Base-by-base conservation (phyloP, 2,113 vertebrate species). In the Eulacestoma nigropectus region DNA sequence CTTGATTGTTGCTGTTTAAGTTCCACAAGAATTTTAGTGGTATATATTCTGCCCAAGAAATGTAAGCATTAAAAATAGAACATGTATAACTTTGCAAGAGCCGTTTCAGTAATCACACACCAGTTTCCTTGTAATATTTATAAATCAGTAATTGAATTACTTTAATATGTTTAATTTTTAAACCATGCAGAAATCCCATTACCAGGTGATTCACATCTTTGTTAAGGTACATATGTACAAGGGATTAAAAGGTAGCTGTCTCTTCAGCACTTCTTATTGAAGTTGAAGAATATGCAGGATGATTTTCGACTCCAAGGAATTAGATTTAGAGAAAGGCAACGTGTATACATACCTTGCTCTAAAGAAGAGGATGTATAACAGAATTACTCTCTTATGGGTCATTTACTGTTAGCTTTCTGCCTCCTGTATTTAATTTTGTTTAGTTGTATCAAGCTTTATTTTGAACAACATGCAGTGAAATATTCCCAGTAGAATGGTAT, bases 81-180 rank as follows among this genome's bases (percentile, higher is more conserved):
- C 6, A 21, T 10, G 56, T 69, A 20, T 85, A 57, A 94, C 70
- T 90, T 90, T 72, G 32, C 47, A 87, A 80, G 53, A 94, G 21
- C 29, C 5, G 0, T 93, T 95, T 91, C 50, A 46, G 26, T 79
- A 91, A 87, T 85, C 67, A 77, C 46, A 49, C 46, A 78, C 55
- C 42, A 29, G 63, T 97, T 96, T 97, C 57, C 69, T 96, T 97
- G 68, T 94, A 95, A 97, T 92, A 95, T 96, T 97, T 98, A 96
- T 94, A 96, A 95, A 87, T 94, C 77, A 93, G 95, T 97, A 97
- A 97, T 93, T 93, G 81, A 94, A 96, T 96, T 97, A 95, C 81
- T 97, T 53, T 94, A 78, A 81, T 87, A 68, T 55, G 50, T 96
- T 96, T 97, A 96, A 97, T 97, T 93, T 97, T 97, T 98, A 97